These are phyloP conservation scores for Rhyacichthys aspro DNA, from an alignment of 2,797 vertebrate genomes.

Conservation along the genomic window DNA sequence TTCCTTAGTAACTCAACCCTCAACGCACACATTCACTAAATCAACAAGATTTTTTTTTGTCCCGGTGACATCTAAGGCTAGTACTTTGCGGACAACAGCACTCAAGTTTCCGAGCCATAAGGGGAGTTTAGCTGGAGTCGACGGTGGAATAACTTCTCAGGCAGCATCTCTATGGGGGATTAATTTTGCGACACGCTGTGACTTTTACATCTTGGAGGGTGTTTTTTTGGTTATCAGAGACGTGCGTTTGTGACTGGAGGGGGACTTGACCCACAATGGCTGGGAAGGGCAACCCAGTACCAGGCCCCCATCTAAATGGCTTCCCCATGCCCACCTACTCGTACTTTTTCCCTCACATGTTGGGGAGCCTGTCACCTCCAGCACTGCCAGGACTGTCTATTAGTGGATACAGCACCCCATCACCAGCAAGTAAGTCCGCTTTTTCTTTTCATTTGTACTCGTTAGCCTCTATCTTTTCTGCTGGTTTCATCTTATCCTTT, in stretches of 20 bases:
- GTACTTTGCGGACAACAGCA: slow-evolving; percentile 26
- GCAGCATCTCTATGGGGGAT: slow-evolving; percentile 64
- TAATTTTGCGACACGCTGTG: slow-evolving; percentile 52
- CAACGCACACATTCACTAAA: slow-evolving; percentile 42
- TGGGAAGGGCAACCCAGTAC: slow-evolving; percentile 93
- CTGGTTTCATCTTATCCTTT: slow-evolving; percentile 60
- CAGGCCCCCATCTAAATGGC: slow-evolving; percentile 89
- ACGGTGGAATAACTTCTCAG: slow-evolving; percentile 55
- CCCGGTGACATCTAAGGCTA: slow-evolving; percentile 31
- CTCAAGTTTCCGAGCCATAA: slow-evolving; percentile 21
- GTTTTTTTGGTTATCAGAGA: slow-evolving; percentile 19
- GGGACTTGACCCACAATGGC: slow-evolving; percentile 84
- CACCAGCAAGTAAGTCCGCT: slow-evolving; percentile 92
- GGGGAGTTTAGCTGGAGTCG: slow-evolving; percentile 18
- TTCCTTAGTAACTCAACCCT: slow-evolving; percentile 44
- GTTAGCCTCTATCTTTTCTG: too few species aligned
- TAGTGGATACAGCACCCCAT: slow-evolving; percentile 96
- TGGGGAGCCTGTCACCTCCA: slow-evolving; percentile 91
- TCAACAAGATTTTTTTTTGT: slow-evolving; percentile 39
- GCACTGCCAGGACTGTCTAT: slow-evolving; percentile 88
- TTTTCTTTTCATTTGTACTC: background rate
- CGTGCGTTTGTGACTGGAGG: slow-evolving; percentile 41
- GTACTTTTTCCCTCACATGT: slow-evolving; percentile 95
- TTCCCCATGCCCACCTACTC: slow-evolving; percentile 94
- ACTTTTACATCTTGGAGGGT: slow-evolving; percentile 1